Percentiles rank a stretch among this genome's conserved stretches.
phyloP scores from a whole-genome alignment of 2,888 invertebrate genomes.

The Salpingus planirostris region DNA sequence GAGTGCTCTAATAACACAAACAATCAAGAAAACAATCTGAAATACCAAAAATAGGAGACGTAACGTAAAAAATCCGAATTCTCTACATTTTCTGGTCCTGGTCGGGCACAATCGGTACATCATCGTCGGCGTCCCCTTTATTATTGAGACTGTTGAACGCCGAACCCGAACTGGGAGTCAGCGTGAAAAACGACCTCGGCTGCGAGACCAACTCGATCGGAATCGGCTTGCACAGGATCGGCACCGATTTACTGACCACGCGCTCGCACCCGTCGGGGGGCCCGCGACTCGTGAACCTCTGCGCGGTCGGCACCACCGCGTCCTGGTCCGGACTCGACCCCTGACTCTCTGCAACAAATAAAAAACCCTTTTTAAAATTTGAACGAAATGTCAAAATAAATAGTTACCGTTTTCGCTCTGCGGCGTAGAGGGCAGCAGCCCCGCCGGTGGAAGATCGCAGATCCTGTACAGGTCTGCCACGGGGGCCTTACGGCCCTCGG shows the following conservation, averaged over 20 bases:
- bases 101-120: no score
- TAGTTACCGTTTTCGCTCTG: no score
- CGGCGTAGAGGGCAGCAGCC: not conserved
- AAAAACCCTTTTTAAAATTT: not conserved
- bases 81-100: no score
- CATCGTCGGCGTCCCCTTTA: no score
- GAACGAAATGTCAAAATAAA: no score
- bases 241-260: constrained; percentile 56
- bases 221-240: constrained; percentile 10
- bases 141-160: constrained; percentile 76
- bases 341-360: constrained; percentile 55
- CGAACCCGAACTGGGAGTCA: constrained; percentile 70
- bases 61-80: no score
- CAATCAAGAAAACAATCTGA: no score
- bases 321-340: constrained; percentile 71
- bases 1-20: no score
- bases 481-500: constrained; percentile 80
- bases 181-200: constrained; percentile 59
- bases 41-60: no score
- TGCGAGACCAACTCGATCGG: constrained; percentile 35
- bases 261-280: constrained; percentile 88
- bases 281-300: constrained; percentile 74
- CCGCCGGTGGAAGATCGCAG: no score
- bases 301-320: constrained; percentile 61
- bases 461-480: constrained; percentile 68